phyloP scores from a whole-genome alignment of 1,140 invertebrate species.

The Drosophila takahashii region DNA sequence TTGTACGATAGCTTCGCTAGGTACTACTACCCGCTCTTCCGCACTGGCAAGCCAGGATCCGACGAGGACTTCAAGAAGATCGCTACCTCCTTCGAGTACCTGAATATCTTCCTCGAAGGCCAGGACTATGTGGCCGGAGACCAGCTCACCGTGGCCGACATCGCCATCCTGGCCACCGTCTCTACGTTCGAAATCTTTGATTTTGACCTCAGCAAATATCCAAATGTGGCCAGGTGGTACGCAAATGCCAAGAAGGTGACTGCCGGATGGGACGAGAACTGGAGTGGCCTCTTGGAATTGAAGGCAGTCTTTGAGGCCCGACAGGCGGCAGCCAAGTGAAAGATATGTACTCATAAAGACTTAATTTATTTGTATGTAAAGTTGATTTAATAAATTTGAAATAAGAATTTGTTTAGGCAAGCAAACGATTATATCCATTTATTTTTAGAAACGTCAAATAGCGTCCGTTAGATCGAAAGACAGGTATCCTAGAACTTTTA shows the following conservation, averaged over 20 bases:
- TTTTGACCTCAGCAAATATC: slow-evolving; percentile 88
- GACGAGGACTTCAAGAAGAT: slow-evolving; percentile 88
- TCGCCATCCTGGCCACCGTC: slow-evolving; percentile 87
- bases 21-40: slow-evolving; percentile 88
- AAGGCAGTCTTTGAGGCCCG: slow-evolving; percentile 6
- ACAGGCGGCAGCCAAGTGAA: not conserved
- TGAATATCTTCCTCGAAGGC: slow-evolving; percentile 88
- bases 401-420: not conserved
- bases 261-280: slow-evolving; percentile 90
- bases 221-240: slow-evolving; percentile 89
- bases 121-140: slow-evolving; percentile 88
- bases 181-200: slow-evolving; percentile 88
- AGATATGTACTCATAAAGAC: not conserved
- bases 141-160: slow-evolving; percentile 90
- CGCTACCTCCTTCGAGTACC: slow-evolving; percentile 87
- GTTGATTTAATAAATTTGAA: not conserved
- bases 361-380: not conserved
- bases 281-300: slow-evolving; percentile 82
- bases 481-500: no score
- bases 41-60: slow-evolving; percentile 86
- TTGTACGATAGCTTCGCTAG: slow-evolving; percentile 79
- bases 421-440: not conserved
- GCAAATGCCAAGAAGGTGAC: slow-evolving; percentile 88
- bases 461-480: no score
- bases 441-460: no score